Evolutionary conservation across 1,140 invertebrate genomes (phyloP), one percentile per base, ranked within the genome.

Genomic region (Calosoma granatense): DNA sequence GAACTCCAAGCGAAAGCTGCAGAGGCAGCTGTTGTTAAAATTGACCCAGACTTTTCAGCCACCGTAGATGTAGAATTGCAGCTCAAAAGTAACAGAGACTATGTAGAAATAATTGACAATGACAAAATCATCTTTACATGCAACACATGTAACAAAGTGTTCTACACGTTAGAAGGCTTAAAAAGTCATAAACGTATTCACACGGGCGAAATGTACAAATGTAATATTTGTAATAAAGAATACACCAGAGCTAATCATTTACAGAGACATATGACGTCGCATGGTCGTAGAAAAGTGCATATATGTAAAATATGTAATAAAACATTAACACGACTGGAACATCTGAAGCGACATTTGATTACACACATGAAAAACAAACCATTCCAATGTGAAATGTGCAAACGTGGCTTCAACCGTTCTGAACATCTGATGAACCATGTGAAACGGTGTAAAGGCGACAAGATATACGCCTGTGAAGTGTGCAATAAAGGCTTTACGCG

Each of bases 371-470:
- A 69, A 59, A 67, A 70, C 23, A 71, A 70, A 59, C 70, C 70
- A 61, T 82, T 68, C 67, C 78, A 70, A 60, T 82, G 80, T 62
- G 70, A 73, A 23, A 69, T 72, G 0, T 83, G 81, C 60, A 71
- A 74, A 26, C 70, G 72, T 15, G 73, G 74, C 6, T 80, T 78
- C 59, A 69, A 74, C n/a, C 65, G 76, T 2, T 60, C 66, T 12
- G 77, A 78, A 58, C 74, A 76, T 54, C 65, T 80, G 11, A 66
- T 68, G 20, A 70, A 72, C 6, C 78, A 80, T 60, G 65, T 58
- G 9, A 63, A 60, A 56, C 64, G 61, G 52, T 71, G 70, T 59
- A 69, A 68, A 62, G 67, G 68, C 2, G 65, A 70, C 36, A 62
- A 54, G 22, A 71, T 76, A 1, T 70, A 75, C 54, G 65, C 69